Conservation (phyloP, 2,797 vertebrate species). For the Brotula barbata region DNA sequence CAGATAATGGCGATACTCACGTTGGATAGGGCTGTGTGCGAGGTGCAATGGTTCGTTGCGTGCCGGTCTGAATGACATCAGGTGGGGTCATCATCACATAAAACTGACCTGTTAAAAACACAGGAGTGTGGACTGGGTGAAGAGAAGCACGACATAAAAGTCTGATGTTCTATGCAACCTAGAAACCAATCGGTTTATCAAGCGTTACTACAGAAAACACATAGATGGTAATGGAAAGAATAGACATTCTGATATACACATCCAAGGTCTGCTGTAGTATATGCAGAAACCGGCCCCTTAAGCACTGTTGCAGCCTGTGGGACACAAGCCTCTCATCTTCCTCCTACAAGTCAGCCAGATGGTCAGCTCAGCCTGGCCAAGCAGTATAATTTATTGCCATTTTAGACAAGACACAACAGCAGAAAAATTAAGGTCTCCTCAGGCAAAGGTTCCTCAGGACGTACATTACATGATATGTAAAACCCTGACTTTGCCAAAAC, state of each 20-base stretch:
- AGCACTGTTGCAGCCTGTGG: slow-evolving; percentile 1
- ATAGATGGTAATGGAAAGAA: slow-evolving; percentile 10
- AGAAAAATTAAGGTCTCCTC: neutral
- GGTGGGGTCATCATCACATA: slow-evolving; percentile 93
- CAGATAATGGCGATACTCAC: slow-evolving; percentile 74
- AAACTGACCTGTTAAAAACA: slow-evolving; percentile 82
- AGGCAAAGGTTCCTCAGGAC: neutral
- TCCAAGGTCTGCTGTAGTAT: neutral
- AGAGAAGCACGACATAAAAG: slow-evolving; percentile 11
- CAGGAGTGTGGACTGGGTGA: neutral
- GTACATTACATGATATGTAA: neutral
- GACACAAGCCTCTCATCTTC: slow-evolving; percentile 4
- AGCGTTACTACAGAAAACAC: slow-evolving; percentile 1
- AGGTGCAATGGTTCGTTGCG: slow-evolving; percentile 84
- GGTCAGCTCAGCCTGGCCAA: neutral
- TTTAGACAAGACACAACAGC: neutral
- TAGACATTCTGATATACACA: neutral
- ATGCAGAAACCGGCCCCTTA: neutral
- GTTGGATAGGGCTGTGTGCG: slow-evolving; percentile 84
- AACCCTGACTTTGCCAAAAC: neutral
- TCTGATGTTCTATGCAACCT: too few species aligned
- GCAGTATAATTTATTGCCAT: neutral
- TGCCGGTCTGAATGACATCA: slow-evolving; percentile 86
- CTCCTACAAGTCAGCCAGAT: slow-evolving; percentile 4
- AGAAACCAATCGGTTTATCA: too few species aligned